These are phyloP conservation scores for Neodon shergylaensis DNA, from an alignment of 2,113 vertebrate genomes.

Conservation along the genomic window DNA sequence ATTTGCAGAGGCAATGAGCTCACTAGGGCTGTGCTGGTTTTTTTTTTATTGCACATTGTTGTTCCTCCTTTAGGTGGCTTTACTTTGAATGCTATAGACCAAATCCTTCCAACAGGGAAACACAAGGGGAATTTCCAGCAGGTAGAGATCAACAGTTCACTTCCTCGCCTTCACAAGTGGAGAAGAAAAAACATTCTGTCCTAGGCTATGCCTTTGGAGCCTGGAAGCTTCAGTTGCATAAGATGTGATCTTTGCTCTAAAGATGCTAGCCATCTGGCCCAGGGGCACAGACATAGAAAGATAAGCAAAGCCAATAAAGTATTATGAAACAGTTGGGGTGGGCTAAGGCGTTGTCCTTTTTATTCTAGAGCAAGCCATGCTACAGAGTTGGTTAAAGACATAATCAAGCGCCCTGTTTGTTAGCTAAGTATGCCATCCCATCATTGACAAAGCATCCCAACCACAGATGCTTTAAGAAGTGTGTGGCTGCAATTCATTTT, in stretches of 20 bases:
- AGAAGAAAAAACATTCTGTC: background rate
- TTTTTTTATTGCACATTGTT: background rate
- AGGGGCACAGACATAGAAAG: background rate
- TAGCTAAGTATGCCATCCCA: background rate
- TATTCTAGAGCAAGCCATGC: background rate
- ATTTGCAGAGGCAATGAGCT: background rate
- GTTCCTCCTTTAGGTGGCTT: constrained; percentile 18
- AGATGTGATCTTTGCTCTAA: background rate
- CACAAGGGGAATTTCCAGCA: constrained; percentile 19
- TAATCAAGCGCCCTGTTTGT: background rate
- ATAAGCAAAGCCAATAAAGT: background rate
- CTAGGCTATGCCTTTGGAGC: background rate
- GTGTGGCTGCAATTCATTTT: background rate
- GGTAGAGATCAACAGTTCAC: background rate
- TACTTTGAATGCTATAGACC: background rate
- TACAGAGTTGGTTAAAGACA: background rate
- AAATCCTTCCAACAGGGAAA: background rate
- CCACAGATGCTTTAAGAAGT: background rate
- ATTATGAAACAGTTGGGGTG: background rate
- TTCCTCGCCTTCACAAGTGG: background rate
- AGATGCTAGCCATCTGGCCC: background rate
- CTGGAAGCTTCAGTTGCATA: background rate
- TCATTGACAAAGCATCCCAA: background rate
- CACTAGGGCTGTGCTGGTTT: background rate
- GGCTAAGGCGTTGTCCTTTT: background rate